These are phyloP conservation scores for Struthidea cinerea DNA, from an alignment of 2,113 vertebrate genomes.

Conservation along the genomic window DNA sequence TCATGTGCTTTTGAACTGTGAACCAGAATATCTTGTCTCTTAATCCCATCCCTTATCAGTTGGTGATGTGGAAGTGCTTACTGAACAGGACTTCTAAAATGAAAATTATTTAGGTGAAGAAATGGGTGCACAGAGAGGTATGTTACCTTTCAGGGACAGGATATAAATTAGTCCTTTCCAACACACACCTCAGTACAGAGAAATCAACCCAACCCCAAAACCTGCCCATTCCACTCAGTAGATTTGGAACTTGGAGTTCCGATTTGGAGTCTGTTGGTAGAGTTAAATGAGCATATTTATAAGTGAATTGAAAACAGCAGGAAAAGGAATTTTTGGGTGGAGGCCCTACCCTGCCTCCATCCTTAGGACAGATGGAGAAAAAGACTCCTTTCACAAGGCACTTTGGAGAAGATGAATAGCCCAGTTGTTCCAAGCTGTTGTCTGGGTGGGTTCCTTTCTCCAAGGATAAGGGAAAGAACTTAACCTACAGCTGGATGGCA, in stretches of 20 bases:
- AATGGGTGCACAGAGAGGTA: background rate
- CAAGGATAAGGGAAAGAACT: background rate
- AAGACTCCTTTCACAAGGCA: background rate
- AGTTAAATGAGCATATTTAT: background rate
- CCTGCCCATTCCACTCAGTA: background rate
- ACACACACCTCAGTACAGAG: background rate
- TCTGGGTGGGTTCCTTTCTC: background rate
- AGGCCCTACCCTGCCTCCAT: background rate
- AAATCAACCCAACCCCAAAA: background rate
- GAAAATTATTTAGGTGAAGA: background rate
- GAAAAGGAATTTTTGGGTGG: background rate
- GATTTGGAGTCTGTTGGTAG: background rate
- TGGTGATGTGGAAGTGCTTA: background rate
- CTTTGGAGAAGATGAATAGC: background rate
- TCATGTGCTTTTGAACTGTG: background rate
- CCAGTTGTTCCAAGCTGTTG: background rate
- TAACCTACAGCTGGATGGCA: background rate
- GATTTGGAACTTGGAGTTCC: background rate
- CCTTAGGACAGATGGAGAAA: background rate
- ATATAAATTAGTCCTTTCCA: background rate
- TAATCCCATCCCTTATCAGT: background rate
- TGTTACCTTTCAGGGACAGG: background rate
- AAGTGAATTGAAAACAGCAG: background rate
- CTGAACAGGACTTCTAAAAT: background rate
- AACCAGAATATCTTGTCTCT: background rate